A percentile compares a stretch with the other conserved stretches of the same genome.
phyloP scores from a whole-genome alignment of 2,797 vertebrate genomes.

The Nothura maculosa region DNA sequence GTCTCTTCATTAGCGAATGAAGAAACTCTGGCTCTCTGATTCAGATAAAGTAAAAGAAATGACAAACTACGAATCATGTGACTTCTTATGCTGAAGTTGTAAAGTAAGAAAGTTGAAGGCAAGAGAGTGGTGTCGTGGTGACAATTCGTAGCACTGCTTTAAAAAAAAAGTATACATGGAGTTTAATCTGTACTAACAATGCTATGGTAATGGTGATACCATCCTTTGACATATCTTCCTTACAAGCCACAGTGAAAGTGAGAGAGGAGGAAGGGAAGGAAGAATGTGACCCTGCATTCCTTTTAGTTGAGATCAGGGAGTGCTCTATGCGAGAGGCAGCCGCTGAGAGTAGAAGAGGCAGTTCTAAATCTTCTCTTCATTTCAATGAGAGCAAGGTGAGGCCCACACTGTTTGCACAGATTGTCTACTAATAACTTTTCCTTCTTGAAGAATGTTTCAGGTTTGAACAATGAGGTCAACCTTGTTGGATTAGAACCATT shows the following conservation, averaged over 20 bases:
- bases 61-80: not conserved
- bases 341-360: not conserved
- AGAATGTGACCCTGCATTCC: slow-evolving; percentile 13
- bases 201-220: not conserved
- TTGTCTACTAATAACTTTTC: slow-evolving; percentile 48
- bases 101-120: not conserved
- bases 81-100: not conserved
- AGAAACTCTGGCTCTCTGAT: not conserved
- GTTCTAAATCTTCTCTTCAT: not conserved
- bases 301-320: not conserved
- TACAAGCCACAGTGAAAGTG: not conserved
- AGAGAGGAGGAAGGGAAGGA: not conserved
- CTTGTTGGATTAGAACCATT: slow-evolving; percentile 90
- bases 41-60: not conserved
- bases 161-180: not conserved
- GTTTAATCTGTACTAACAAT: not conserved
- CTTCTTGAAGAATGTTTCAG: slow-evolving; percentile 90
- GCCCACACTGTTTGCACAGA: not conserved
- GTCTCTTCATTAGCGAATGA: not conserved
- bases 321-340: not conserved
- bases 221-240: not conserved
- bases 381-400: not conserved
- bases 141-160: not conserved
- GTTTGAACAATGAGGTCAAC: slow-evolving; percentile 82
- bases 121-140: not conserved